These are phyloP conservation scores for Psittacula cyanocephala DNA, from an alignment of 2,113 vertebrate genomes.

Conservation along the genomic window DNA sequence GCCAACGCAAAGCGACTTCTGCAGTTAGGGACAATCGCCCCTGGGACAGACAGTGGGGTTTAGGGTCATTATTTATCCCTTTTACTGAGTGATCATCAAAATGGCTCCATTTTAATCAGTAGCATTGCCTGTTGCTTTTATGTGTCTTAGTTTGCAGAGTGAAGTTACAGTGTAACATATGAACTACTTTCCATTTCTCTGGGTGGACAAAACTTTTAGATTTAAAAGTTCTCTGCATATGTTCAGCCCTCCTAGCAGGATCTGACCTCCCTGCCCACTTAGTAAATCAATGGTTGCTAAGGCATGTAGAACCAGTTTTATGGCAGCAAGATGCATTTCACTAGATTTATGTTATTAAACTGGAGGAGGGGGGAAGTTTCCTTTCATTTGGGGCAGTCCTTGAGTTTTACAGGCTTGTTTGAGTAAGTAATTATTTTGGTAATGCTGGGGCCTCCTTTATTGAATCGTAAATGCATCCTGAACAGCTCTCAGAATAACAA, in stretches of 20 bases:
- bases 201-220: neutral
- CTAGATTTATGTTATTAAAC: conserved; percentile 75
- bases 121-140: neutral
- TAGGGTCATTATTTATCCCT: neutral
- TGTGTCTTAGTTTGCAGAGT: neutral
- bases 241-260: conserved; percentile 21
- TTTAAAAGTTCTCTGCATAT: conserved; percentile 19
- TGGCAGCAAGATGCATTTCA: conserved; percentile 75
- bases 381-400: conserved; percentile 68
- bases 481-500: conserved; percentile 47
- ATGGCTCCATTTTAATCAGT: neutral
- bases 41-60: neutral
- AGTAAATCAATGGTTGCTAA: conserved; percentile 64
- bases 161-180: neutral
- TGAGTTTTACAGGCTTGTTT: conserved; percentile 76
- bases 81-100: neutral
- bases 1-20: neutral
- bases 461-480: conserved; percentile 74
- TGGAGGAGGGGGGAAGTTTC: conserved; percentile 24
- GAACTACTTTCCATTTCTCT: neutral
- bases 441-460: conserved; percentile 73
- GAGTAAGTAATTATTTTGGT: conserved; percentile 79
- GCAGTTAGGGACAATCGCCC: neutral
- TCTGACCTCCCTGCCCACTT: conserved; percentile 57
- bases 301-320: conserved; percentile 69